Percentiles rank a stretch among this genome's conserved stretches.
phyloP scores from a whole-genome alignment of 2,888 invertebrate genomes.

The Noctua janthina region DNA sequence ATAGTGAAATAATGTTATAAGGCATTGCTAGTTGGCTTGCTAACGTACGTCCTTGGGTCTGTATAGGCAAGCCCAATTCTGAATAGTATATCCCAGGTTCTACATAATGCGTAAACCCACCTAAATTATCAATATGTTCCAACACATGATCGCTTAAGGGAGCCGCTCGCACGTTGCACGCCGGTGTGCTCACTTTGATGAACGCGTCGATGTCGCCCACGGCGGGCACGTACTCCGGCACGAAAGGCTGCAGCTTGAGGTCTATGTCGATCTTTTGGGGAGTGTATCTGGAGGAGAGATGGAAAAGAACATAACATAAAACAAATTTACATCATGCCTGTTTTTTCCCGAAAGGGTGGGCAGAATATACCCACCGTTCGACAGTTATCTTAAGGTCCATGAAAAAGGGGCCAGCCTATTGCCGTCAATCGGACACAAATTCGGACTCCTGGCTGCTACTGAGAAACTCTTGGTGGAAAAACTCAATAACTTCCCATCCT shows the following conservation, averaged over 20 bases:
- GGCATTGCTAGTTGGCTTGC: no score
- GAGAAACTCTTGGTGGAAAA: no score
- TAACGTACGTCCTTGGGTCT: not conserved
- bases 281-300: conserved; percentile 92
- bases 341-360: no score
- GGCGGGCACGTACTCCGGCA: conserved; percentile 99
- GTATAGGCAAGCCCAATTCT: not conserved
- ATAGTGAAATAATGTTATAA: no score
- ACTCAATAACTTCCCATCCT: no score
- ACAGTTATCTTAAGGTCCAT: no score
- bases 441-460: no score
- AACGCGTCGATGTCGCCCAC: conserved; percentile 99
- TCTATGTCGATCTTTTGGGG: conserved; percentile 97
- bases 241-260: conserved; percentile 97
- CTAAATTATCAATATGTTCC: conserved; percentile 90
- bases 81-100: not conserved
- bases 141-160: conserved; percentile 82
- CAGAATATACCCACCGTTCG: no score
- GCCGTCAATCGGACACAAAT: no score
- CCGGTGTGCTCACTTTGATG: conserved; percentile 97
- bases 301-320: no score
- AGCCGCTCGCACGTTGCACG: conserved; percentile 83
- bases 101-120: conserved; percentile 63
- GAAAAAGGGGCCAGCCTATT: no score
- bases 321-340: no score